Conservation (phyloP, 2,113 vertebrate species). For the Motacilla tschutschensis region DNA sequence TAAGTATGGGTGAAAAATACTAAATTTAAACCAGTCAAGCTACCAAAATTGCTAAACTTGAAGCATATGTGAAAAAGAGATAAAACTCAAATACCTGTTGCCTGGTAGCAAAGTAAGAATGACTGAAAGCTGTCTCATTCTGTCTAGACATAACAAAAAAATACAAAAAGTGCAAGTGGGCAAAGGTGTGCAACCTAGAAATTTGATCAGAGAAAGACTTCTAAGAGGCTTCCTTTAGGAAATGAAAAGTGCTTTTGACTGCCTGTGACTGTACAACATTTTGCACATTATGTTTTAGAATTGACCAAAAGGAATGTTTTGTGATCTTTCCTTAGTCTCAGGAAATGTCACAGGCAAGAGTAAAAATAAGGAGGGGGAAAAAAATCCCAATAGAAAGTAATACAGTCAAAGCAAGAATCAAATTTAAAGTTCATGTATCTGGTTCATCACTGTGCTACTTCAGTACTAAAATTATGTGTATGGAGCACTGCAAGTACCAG, state of each 20-base stretch:
- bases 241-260: not conserved
- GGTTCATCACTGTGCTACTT: not conserved
- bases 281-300: not conserved
- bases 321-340: not conserved
- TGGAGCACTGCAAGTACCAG: not conserved
- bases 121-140: not conserved
- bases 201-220: not conserved
- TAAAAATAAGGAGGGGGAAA: not conserved
- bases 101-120: not conserved
- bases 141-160: not conserved
- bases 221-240: not conserved
- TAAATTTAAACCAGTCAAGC: not conserved
- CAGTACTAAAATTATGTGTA: not conserved
- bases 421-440: not conserved
- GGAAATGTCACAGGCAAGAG: not conserved
- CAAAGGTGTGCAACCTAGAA: not conserved
- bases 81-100: conserved; percentile 27
- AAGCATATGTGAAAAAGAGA: not conserved
- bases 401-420: not conserved
- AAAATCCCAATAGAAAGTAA: accelerated
- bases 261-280: not conserved
- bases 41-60: conserved; percentile 14
- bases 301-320: not conserved
- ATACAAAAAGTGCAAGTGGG: not conserved
- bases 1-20: not conserved